phyloP scores from a whole-genome alignment of 2,888 invertebrate genomes.

The Dione juno region DNA sequence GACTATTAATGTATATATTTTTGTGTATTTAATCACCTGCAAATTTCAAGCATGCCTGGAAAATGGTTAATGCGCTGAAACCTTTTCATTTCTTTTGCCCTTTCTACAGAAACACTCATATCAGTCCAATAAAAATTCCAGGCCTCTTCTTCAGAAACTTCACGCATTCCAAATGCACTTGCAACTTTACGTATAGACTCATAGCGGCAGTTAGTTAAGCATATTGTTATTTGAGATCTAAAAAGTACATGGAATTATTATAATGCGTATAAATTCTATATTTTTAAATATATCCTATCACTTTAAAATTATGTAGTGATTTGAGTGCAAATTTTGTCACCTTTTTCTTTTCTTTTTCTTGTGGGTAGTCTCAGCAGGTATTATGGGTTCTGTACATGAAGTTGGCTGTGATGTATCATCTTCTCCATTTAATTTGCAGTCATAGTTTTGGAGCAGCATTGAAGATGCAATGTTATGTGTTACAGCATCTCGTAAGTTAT shows the following conservation, averaged over 20 bases:
- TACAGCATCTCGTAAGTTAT: slow-evolving; percentile 62
- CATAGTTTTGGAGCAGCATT: slow-evolving; percentile 70
- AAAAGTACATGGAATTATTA: slow-evolving; percentile 11
- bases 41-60: slow-evolving; percentile 94
- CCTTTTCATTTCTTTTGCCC: slow-evolving; percentile 95
- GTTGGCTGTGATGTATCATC: slow-evolving; percentile 79
- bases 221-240: slow-evolving; percentile 84
- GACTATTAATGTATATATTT: no score
- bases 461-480: slow-evolving; percentile 56
- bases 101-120: slow-evolving; percentile 91
- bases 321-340: slow-evolving; percentile 40
- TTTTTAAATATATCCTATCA: no score
- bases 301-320: no score
- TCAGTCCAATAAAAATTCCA: slow-evolving; percentile 98
- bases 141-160: slow-evolving; percentile 90
- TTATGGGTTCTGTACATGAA: slow-evolving; percentile 68
- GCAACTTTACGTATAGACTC: slow-evolving; percentile 89
- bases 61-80: slow-evolving; percentile 97
- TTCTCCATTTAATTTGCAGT: slow-evolving; percentile 69
- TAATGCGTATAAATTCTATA: not conserved
- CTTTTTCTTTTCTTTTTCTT: slow-evolving; percentile 80
- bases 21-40: slow-evolving; percentile 69
- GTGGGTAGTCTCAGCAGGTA: slow-evolving; percentile 63
- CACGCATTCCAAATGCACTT: slow-evolving; percentile 88
- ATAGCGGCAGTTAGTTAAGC: slow-evolving; percentile 88